phyloP scores from a whole-genome alignment of 2,888 invertebrate genomes.

The Dorcus hopei region DNA sequence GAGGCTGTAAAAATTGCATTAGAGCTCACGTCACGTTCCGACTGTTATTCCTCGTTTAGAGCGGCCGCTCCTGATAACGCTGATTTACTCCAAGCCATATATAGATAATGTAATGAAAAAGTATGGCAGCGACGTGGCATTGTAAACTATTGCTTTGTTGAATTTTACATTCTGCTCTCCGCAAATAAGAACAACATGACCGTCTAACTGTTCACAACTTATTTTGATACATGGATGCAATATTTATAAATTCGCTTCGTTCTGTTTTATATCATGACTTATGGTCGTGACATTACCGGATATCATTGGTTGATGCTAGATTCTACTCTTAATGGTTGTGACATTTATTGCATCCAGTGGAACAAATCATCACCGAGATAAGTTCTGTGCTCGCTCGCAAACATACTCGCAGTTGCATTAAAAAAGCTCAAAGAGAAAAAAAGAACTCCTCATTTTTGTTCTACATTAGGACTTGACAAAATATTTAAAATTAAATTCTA shows the following conservation, averaged over 20 bases:
- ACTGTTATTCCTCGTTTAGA: constrained; percentile 51
- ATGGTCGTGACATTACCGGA: background rate
- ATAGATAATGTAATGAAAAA: constrained; percentile 52
- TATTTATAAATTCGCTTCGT: background rate
- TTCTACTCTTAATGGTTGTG: too few species aligned
- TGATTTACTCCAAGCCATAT: constrained; percentile 49
- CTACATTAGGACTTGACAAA: too few species aligned
- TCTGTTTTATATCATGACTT: background rate
- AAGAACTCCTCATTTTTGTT: too few species aligned
- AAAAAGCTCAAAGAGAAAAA: too few species aligned
- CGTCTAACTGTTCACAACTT: background rate
- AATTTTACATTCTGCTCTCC: constrained; percentile 8
- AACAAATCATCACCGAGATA: too few species aligned
- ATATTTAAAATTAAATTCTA: too few species aligned
- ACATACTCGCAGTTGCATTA: too few species aligned
- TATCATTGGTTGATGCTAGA: too few species aligned
- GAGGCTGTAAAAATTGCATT: constrained; percentile 45
- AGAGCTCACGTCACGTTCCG: constrained; percentile 45
- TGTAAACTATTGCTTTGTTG: constrained; percentile 8
- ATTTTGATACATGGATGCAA: background rate
- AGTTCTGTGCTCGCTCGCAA: too few species aligned
- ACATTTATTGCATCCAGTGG: too few species aligned
- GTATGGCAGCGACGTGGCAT: constrained; percentile 45
- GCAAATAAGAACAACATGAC: background rate
- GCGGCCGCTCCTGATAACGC: constrained; percentile 43